Conservation (phyloP, 1,140 invertebrate genomes). For the Choristoneura fumiferana region DNA sequence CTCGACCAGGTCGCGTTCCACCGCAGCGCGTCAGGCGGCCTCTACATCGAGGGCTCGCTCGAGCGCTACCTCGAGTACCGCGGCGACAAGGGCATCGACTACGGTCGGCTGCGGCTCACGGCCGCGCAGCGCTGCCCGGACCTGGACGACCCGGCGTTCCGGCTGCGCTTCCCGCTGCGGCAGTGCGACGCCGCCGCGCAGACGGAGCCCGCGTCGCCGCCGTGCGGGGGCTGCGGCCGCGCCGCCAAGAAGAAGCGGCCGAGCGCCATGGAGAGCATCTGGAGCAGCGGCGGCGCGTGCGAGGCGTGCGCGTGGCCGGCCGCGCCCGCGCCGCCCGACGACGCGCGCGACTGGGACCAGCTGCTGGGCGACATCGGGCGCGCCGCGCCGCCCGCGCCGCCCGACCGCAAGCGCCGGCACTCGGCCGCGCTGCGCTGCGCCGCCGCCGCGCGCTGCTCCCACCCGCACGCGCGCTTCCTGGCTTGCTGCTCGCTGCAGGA, state of each 20-base stretch:
- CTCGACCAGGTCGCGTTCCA: conserved; percentile 79
- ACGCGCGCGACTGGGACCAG: conserved; percentile 74
- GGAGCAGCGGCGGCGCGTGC: conserved; percentile 38
- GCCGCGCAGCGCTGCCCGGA: conserved; percentile 65
- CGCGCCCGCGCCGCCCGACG: conserved; percentile 33
- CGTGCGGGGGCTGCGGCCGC: conserved; percentile 55
- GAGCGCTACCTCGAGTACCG: conserved; percentile 79
- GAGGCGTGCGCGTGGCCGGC: conserved; percentile 26
- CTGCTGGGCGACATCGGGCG: conserved; percentile 70
- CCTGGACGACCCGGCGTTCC: conserved; percentile 62
- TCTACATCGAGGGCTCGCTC: conserved; percentile 63
- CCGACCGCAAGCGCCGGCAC: conserved; percentile 69
- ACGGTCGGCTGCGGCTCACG: conserved; percentile 63
- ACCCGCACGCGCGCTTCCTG: conserved; percentile 67
- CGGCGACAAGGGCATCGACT: conserved; percentile 54
- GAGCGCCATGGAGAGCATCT: conserved; percentile 42
- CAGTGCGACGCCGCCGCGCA: conserved; percentile 77
- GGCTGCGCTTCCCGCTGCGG: conserved; percentile 74
- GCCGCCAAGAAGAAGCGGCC: conserved; percentile 59
- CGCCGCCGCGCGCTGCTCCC: conserved; percentile 44
- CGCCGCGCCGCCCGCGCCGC: conserved; percentile 34
- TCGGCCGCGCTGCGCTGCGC: conserved; percentile 55
- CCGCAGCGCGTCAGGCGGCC: conserved; percentile 72
- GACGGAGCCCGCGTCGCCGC: conserved; percentile 62
- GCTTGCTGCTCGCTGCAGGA: conserved; percentile 55